A percentile compares a stretch with the other conserved stretches of the same genome.
These are phyloP conservation scores for Cremastinae sp. DNA, from an alignment of 2,888 invertebrate species.

Conservation along the genomic window DNA sequence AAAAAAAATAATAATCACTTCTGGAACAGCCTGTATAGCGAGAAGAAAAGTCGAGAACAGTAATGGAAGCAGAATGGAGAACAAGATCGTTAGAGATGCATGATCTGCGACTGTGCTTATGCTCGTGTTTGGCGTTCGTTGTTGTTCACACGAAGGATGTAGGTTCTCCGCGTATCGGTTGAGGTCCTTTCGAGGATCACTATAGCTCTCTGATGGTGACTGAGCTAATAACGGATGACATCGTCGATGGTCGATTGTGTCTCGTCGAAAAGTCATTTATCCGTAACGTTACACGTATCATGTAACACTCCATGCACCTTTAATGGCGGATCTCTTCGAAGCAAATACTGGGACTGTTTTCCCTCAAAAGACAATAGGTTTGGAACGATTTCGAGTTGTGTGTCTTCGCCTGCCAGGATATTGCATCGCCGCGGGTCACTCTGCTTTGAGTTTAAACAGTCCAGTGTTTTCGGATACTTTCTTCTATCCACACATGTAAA, in stretches of 20 bases:
- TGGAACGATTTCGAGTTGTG: conserved; percentile 14
- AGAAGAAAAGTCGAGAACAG: conserved; percentile 20
- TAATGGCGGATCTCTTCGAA: conserved; percentile 3
- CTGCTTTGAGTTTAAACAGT: background rate
- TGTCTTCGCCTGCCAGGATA: conserved; percentile 49
- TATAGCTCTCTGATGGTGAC: background rate
- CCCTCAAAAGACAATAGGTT: conserved; percentile 37
- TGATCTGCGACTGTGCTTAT: background rate
- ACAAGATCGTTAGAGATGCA: conserved; percentile 14
- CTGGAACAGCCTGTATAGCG: background rate
- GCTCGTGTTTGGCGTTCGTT: conserved; percentile 11
- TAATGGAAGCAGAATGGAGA: conserved; percentile 14
- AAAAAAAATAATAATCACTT: no score
- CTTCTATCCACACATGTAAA: background rate
- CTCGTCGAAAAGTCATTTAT: conserved; percentile 16
- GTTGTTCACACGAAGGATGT: conserved; percentile 33
- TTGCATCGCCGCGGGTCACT: conserved; percentile 57
- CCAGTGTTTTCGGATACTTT: conserved; percentile 4
- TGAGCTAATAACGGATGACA: conserved; percentile 28
- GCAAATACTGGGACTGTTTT: conserved; percentile 31
- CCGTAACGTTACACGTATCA: background rate
- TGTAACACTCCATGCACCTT: background rate
- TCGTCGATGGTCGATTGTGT: conserved; percentile 35
- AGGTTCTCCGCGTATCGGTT: conserved; percentile 11
- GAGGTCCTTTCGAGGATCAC: conserved; percentile 8